phyloP scores from a whole-genome alignment of 2,113 vertebrate genomes.

The Atractosteus spatula region DNA sequence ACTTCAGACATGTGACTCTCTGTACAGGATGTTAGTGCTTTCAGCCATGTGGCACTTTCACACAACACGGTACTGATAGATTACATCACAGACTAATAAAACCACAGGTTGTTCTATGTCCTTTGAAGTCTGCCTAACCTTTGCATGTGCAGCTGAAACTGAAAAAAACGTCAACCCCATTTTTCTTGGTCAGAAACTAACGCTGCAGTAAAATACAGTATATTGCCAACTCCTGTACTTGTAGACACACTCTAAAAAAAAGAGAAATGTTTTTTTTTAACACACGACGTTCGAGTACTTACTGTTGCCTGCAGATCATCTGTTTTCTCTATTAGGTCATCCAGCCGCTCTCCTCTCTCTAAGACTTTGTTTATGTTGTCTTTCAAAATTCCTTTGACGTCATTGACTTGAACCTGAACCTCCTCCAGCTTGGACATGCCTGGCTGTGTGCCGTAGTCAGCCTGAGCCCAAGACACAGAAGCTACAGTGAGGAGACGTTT shows the following conservation, averaged over 20 bases:
- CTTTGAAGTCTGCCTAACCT: too few species aligned
- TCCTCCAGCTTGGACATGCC: slow-evolving; percentile 46
- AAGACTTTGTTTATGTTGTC: slow-evolving; percentile 80
- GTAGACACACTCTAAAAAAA: too few species aligned
- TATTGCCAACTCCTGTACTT: too few species aligned
- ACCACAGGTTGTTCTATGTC: neutral
- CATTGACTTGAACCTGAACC: slow-evolving; percentile 72
- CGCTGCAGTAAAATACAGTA: too few species aligned
- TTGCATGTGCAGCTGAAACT: too few species aligned
- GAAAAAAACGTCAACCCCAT: too few species aligned
- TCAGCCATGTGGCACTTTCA: too few species aligned
- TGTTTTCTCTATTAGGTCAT: slow-evolving; percentile 62
- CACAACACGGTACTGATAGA: neutral
- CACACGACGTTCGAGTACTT: slow-evolving; percentile 32
- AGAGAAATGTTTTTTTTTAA: too few species aligned
- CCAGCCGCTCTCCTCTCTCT: slow-evolving; percentile 68
- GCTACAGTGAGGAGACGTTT: neutral
- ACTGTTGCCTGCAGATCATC: slow-evolving; percentile 69
- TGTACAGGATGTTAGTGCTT: too few species aligned
- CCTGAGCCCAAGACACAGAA: slow-evolving; percentile 37
- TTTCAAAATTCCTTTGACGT: slow-evolving; percentile 74
- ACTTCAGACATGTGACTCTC: too few species aligned
- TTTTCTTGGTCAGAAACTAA: too few species aligned
- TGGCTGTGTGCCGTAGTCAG: slow-evolving; percentile 40
- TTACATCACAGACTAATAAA: neutral